A percentile compares a stretch with the other conserved stretches of the same genome.
phyloP scores from a whole-genome alignment of 2,113 vertebrate genomes.

The Cyrtonyx montezumae region DNA sequence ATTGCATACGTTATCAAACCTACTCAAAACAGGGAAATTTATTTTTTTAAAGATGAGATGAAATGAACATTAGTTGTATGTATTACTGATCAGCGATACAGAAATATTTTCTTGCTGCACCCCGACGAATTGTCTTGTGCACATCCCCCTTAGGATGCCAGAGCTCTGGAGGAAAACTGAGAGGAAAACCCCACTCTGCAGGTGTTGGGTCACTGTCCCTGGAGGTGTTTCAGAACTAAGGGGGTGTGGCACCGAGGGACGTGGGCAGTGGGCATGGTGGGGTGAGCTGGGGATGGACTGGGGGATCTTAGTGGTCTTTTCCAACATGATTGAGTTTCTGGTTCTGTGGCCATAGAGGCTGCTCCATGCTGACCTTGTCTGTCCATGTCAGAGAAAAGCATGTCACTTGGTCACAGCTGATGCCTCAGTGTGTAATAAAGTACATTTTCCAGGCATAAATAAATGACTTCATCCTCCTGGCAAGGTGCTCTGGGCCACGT shows the following conservation, averaged over 20 bases:
- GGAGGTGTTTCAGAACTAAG: too few relatives aligned
- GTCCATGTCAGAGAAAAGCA: neutral
- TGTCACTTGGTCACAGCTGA: neutral
- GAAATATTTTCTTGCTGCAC: neutral
- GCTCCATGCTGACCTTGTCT: fast-evolving
- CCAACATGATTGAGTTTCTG: too few relatives aligned
- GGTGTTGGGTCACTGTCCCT: too few relatives aligned
- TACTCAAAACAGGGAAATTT: neutral
- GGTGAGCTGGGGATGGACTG: too few relatives aligned
- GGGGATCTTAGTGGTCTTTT: too few relatives aligned
- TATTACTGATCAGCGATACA: neutral
- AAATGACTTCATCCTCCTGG: constrained; percentile 54
- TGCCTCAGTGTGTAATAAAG: neutral
- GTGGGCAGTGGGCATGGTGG: too few relatives aligned
- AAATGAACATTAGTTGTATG: neutral
- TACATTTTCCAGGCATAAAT: neutral
- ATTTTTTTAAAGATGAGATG: neutral
- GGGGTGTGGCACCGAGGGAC: too few relatives aligned
- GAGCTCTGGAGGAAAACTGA: neutral
- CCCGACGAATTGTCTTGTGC: neutral
- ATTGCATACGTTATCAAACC: neutral
- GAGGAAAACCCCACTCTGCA: neutral
- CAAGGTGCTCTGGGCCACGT: neutral
- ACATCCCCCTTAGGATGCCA: neutral
- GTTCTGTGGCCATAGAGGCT: neutral